Evolutionary conservation across 2,888 invertebrate genomes (phyloP).

Genomic region (Sialis fuliginosa): DNA sequence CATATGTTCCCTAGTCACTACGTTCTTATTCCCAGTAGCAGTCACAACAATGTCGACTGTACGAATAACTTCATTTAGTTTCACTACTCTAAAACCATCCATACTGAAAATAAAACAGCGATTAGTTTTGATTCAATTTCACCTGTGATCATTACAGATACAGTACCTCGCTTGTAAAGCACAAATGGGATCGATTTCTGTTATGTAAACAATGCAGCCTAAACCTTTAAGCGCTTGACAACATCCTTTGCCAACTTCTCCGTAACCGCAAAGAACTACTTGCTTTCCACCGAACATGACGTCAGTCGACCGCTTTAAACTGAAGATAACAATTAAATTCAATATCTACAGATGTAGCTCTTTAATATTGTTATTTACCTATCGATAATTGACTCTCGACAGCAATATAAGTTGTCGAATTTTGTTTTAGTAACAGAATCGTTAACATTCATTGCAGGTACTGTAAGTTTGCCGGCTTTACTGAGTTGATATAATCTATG

Average conservation of each 20-base stretch:
- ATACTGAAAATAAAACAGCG: slow-evolving; percentile 40
- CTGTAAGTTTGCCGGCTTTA: slow-evolving; percentile 82
- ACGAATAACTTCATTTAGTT: slow-evolving; percentile 82
- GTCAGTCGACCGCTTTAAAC: slow-evolving; percentile 72
- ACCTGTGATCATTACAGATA: slow-evolving; percentile 6
- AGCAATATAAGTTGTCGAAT: slow-evolving; percentile 93
- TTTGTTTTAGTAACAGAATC: slow-evolving; percentile 97
- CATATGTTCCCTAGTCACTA: slow-evolving; percentile 88
- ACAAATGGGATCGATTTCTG: slow-evolving; percentile 96
- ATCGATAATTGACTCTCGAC: slow-evolving; percentile 80
- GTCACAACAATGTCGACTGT: slow-evolving; percentile 92
- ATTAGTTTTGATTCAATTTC: slow-evolving; percentile 2
- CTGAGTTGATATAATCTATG: slow-evolving; percentile 91
- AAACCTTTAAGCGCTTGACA: slow-evolving; percentile 87
- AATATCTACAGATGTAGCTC: not conserved
- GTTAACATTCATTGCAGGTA: slow-evolving; percentile 97
- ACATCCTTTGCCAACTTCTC: slow-evolving; percentile 95
- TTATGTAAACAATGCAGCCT: slow-evolving; percentile 82
- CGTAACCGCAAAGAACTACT: slow-evolving; percentile 90
- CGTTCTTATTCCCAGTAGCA: slow-evolving; percentile 96
- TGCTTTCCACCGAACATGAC: slow-evolving; percentile 97
- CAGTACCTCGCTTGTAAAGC: slow-evolving; percentile 79
- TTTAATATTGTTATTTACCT: slow-evolving; percentile 27
- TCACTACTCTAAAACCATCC: slow-evolving; percentile 93
- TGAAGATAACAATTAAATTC: slow-evolving; percentile 10